Percentiles rank a stretch among this genome's conserved stretches.
These are phyloP conservation scores for Drepanosiphum platanoidis DNA, from an alignment of 2,888 invertebrate species.

Conservation along the genomic window DNA sequence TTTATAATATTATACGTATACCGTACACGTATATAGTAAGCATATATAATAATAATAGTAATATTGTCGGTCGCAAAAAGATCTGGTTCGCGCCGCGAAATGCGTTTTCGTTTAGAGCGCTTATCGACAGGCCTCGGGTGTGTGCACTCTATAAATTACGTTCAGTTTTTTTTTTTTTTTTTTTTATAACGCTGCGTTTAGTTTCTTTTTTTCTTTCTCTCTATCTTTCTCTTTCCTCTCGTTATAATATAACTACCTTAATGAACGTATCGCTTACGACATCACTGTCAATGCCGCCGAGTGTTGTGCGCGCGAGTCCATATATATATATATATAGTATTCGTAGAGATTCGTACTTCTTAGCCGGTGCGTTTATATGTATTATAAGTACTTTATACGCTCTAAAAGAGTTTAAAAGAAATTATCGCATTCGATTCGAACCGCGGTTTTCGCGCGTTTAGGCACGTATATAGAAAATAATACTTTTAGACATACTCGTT, in stretches of 20 bases:
- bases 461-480: not conserved
- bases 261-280: slow-evolving; percentile 7
- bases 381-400: not conserved
- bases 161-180: not conserved
- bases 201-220: not conserved
- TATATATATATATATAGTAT: too few relatives aligned
- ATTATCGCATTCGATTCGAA: not conserved
- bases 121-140: not conserved
- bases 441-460: not conserved
- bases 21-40: not conserved
- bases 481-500: not conserved
- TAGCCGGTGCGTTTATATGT: not conserved
- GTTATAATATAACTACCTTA: not conserved
- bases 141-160: slow-evolving; percentile 6
- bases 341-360: not conserved
- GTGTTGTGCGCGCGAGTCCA: not conserved
- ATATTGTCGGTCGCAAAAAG: not conserved
- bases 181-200: too few relatives aligned
- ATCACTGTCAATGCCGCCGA: not conserved
- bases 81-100: not conserved
- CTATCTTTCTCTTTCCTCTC: not conserved
- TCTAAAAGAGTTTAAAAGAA: not conserved
- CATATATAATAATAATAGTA: not conserved
- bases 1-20: not conserved
- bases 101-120: not conserved